phyloP scores from a whole-genome alignment of 2,888 invertebrate species.

The Miltochrista miniata region DNA sequence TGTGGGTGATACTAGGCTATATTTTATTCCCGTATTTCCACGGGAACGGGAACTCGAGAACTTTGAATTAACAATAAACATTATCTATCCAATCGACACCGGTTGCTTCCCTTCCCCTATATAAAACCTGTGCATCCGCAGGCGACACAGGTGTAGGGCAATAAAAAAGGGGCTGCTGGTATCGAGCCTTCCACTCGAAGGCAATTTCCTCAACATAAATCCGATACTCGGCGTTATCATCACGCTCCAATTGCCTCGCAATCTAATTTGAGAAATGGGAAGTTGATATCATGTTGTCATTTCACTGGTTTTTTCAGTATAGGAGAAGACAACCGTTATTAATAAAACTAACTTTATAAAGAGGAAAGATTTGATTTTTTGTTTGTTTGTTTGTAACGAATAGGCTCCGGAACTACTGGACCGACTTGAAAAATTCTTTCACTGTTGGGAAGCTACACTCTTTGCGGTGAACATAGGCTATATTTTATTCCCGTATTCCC shows the following conservation, averaged over 20 bases:
- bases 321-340: neutral
- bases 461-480: too few species aligned
- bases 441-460: too few species aligned
- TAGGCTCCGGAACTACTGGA: too few species aligned
- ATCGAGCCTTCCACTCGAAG: slow-evolving; percentile 36
- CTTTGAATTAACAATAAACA: slow-evolving; percentile 17
- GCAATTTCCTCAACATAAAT: slow-evolving; percentile 46
- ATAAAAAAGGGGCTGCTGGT: slow-evolving; percentile 29
- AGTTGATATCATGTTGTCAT: slow-evolving; percentile 36
- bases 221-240: slow-evolving; percentile 41
- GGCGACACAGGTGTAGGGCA: slow-evolving; percentile 46
- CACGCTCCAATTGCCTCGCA: slow-evolving; percentile 40
- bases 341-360: too few species aligned
- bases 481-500: too few species aligned
- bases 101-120: slow-evolving; percentile 8
- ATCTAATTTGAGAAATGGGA: slow-evolving; percentile 46
- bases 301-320: slow-evolving; percentile 10
- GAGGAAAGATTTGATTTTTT: too few species aligned
- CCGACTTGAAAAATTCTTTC: too few species aligned
- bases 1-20: too few species aligned
- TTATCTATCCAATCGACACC: slow-evolving; percentile 3
- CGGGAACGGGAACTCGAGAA: too few species aligned
- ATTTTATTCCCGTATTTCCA: too few species aligned
- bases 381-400: too few species aligned
- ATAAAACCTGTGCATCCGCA: slow-evolving; percentile 36